phyloP scores from a whole-genome alignment of 2,797 vertebrate genomes.

The Chromis chromis region DNA sequence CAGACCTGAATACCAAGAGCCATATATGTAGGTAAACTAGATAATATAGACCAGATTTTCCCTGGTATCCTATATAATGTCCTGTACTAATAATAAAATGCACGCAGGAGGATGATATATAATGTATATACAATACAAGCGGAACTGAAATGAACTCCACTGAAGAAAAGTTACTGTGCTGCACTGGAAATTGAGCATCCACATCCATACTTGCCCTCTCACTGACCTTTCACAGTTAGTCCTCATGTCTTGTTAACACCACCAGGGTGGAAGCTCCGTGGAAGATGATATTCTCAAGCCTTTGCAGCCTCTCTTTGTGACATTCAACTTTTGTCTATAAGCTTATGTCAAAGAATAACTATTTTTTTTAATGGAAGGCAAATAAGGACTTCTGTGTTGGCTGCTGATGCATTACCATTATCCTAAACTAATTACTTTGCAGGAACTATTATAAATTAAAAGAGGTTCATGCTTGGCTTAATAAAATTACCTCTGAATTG shows the following conservation, averaged over 20 bases:
- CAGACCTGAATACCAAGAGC: slow-evolving; percentile 69
- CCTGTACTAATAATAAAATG: slow-evolving; percentile 8
- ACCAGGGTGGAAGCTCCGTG: slow-evolving; percentile 45
- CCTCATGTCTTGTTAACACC: slow-evolving; percentile 62
- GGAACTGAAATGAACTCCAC: slow-evolving; percentile 2
- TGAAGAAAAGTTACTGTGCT: slow-evolving; percentile 24
- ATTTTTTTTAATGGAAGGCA: neutral
- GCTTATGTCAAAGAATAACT: slow-evolving; percentile 20
- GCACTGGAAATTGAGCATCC: slow-evolving; percentile 48
- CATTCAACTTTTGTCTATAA: slow-evolving; percentile 30
- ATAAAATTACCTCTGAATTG: neutral
- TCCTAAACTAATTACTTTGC: slow-evolving; percentile 4
- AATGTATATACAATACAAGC: neutral
- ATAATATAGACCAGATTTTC: slow-evolving; percentile 47
- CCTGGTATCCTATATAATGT: slow-evolving; percentile 26
- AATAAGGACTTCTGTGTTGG: neutral
- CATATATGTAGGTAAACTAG: slow-evolving; percentile 60
- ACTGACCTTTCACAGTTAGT: slow-evolving; percentile 64
- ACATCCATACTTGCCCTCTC: slow-evolving; percentile 58
- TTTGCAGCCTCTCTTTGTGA: slow-evolving; percentile 51
- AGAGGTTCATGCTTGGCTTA: neutral
- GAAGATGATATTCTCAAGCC: slow-evolving; percentile 82
- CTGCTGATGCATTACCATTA: neutral
- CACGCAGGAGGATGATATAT: slow-evolving; percentile 1
- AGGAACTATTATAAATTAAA: neutral